Conservation (phyloP, 2,113 vertebrate genomes). For the Oxygymnocypris stewartii region DNA sequence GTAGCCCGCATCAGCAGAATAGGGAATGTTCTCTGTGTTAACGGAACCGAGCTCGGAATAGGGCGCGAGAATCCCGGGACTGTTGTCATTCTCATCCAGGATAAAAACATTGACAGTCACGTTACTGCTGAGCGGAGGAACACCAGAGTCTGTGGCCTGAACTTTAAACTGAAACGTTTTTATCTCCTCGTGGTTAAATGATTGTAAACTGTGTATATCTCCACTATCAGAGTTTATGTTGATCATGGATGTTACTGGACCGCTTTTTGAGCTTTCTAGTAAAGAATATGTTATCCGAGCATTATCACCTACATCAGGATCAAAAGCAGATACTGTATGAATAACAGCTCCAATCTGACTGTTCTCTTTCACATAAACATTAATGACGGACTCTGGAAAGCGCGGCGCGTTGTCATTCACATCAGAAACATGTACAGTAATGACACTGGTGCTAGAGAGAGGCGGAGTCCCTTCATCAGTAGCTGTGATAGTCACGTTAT, state of each 20-base stretch:
- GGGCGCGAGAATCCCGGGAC: slow-evolving; percentile 55
- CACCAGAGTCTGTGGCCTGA: slow-evolving; percentile 69
- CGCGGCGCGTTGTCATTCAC: not conserved
- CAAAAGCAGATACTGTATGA: not conserved
- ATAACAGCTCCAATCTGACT: not conserved
- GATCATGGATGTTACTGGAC: slow-evolving; percentile 62
- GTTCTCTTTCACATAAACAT: slow-evolving; percentile 9
- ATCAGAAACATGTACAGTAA: not conserved
- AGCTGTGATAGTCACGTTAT: not conserved
- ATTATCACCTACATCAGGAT: not conserved
- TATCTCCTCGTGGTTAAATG: slow-evolving; percentile 56
- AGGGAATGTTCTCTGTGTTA: slow-evolving; percentile 42
- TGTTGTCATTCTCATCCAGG: slow-evolving; percentile 72
- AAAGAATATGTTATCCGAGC: slow-evolving; percentile 58
- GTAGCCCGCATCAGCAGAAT: slow-evolving; percentile 59
- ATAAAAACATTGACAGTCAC: slow-evolving; percentile 68
- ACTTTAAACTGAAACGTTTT: slow-evolving; percentile 71
- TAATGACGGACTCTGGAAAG: slow-evolving; percentile 9
- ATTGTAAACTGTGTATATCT: slow-evolving; percentile 50
- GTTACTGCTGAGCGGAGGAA: slow-evolving; percentile 65
- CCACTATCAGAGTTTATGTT: slow-evolving; percentile 55
- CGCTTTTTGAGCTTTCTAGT: slow-evolving; percentile 48
- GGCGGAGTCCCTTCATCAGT: not conserved
- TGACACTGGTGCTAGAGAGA: not conserved
- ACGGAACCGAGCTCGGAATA: slow-evolving; percentile 40